Conservation (phyloP, 1,140 invertebrate species). For the Danaus plexippus region DNA sequence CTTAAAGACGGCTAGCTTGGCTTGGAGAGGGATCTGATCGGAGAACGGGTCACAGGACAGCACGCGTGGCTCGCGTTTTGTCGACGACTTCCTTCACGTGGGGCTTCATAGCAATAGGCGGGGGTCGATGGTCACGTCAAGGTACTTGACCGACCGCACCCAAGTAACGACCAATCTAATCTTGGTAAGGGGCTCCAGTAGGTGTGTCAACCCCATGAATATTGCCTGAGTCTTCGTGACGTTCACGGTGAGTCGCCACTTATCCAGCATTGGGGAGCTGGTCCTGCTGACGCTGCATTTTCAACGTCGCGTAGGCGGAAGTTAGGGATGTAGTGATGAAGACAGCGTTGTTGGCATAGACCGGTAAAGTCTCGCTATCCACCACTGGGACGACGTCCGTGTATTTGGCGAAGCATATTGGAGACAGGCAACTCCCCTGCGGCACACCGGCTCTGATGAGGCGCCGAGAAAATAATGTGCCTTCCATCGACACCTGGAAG, state of each 20-base stretch:
- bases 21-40: constrained; percentile 1
- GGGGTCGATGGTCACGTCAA: constrained; percentile 8
- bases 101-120: background rate
- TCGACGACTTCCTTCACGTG: background rate
- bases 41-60: constrained; percentile 4
- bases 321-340: constrained; percentile 14
- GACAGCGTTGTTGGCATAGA: constrained; percentile 23
- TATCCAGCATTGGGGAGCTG: constrained; percentile 21
- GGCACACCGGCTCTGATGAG: constrained; percentile 7
- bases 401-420: constrained; percentile 9
- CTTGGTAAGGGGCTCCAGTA: too few relatives aligned
- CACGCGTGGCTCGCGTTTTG: constrained; percentile 1
- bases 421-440: constrained; percentile 19
- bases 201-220: too few relatives aligned
- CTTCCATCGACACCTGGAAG: constrained; percentile 16
- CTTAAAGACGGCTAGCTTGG: constrained; percentile 20
- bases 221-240: constrained; percentile 22
- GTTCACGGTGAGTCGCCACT: constrained; percentile 23
- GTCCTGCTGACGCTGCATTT: constrained; percentile 20
- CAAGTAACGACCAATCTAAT: background rate
- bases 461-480: constrained; percentile 10
- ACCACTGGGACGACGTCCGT: constrained; percentile 18
- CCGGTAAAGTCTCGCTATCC: constrained; percentile 2
- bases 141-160: background rate
- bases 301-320: constrained; percentile 9